phyloP scores from a whole-genome alignment of 2,797 vertebrate species.

The Choloepus didactylus region DNA sequence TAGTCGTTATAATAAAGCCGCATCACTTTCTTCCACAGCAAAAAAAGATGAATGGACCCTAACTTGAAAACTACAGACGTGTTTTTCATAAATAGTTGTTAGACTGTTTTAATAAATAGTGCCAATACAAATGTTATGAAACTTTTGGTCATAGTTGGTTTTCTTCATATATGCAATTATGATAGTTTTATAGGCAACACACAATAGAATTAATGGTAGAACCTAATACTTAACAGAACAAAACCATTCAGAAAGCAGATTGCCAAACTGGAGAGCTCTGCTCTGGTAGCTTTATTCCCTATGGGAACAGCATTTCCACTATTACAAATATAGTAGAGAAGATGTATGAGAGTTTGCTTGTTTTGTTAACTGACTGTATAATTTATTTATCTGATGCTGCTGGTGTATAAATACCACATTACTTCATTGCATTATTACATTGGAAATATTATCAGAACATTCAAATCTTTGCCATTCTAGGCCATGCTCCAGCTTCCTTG shows the following conservation, averaged over 20 bases:
- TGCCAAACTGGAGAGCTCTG: neutral
- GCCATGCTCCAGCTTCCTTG: neutral
- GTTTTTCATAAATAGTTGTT: neutral
- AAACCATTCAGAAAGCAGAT: neutral
- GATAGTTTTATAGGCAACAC: neutral
- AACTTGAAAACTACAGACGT: neutral
- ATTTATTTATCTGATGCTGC: neutral
- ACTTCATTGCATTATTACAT: constrained; percentile 4
- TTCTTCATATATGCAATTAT: neutral
- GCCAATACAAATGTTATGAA: neutral
- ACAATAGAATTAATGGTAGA: neutral
- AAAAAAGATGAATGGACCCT: neutral
- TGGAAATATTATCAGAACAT: neutral
- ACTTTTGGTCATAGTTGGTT: neutral
- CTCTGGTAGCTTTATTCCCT: no score
- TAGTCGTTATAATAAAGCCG: neutral
- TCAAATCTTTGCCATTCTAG: neutral
- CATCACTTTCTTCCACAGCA: neutral
- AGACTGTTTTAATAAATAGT: neutral
- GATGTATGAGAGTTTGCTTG: no score
- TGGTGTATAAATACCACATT: neutral
- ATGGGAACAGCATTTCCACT: neutral
- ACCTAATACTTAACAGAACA: neutral
- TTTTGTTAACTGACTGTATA: neutral
- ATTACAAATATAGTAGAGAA: neutral